Conservation (phyloP, 2,113 vertebrate genomes). For the Todiramphus saurophagus region DNA sequence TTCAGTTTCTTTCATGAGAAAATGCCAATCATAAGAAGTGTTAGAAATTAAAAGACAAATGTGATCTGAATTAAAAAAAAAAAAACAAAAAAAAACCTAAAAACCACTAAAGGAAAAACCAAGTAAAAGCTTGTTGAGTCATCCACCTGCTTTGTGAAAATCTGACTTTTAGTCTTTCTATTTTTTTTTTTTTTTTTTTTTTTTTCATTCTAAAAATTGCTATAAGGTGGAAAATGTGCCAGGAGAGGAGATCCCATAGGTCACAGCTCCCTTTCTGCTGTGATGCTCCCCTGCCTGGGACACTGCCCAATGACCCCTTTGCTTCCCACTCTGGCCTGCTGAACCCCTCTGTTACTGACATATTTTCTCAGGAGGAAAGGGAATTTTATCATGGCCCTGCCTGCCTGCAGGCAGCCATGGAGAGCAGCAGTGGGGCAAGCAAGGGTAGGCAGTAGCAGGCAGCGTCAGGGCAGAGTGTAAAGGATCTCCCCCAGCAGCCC, state of each 20-base stretch:
- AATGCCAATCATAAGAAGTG: background rate
- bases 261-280: background rate
- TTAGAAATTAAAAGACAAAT: background rate
- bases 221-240: background rate
- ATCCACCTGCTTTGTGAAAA: background rate
- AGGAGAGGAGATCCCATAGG: background rate
- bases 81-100: background rate
- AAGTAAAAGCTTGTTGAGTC: background rate
- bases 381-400: background rate
- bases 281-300: background rate
- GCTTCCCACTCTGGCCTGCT: fast-evolving
- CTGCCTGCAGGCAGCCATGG: fast-evolving
- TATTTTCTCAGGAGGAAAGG: background rate
- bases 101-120: background rate
- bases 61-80: background rate
- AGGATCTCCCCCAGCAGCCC: background rate
- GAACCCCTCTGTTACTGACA: background rate
- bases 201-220: background rate
- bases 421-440: background rate
- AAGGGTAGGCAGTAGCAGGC: background rate
- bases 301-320: background rate
- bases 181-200: background rate
- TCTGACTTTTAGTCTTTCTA: background rate
- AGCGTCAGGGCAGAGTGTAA: background rate
- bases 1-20: background rate